Percentiles rank a stretch among this genome's conserved stretches.
Evolutionary conservation across 2,797 vertebrate genomes (phyloP).

Genomic region (Poecilia wingei): DNA sequence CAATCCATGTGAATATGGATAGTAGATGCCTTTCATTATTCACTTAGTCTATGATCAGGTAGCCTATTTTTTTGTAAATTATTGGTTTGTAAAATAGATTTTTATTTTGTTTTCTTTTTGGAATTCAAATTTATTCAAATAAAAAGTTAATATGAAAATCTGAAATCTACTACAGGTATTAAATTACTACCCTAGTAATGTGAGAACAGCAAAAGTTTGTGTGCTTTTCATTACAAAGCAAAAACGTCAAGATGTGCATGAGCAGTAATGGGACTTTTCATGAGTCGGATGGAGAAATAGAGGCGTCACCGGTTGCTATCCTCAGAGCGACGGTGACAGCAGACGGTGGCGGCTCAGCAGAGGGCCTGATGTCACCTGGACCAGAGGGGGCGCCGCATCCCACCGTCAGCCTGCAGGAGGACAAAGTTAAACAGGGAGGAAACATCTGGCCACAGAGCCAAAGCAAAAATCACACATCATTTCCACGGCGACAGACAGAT

Average conservation of each 20-base stretch:
- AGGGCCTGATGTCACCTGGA: conserved; percentile 29
- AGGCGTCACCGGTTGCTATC: conserved; percentile 56
- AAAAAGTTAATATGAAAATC: too few relatives aligned
- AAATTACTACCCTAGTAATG: neutral
- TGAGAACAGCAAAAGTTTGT: neutral
- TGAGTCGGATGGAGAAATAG: neutral
- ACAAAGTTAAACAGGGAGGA: neutral
- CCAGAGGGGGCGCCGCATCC: conserved; percentile 41
- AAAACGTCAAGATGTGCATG: neutral
- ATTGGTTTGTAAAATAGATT: too few relatives aligned
- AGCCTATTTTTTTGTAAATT: too few relatives aligned
- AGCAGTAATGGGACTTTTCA: neutral
- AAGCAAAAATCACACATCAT: neutral
- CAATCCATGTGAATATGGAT: too few relatives aligned
- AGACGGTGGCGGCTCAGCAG: conserved; percentile 6
- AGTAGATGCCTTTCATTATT: too few relatives aligned
- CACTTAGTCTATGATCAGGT: too few relatives aligned
- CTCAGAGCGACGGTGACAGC: conserved; percentile 46
- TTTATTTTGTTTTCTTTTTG: too few relatives aligned
- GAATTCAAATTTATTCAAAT: too few relatives aligned
- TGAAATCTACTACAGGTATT: neutral
- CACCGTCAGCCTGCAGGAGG: conserved; percentile 46
- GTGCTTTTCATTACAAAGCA: neutral
- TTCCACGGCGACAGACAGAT: neutral
- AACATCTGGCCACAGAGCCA: neutral